Evolutionary conservation across 2,888 invertebrate genomes (phyloP).

Genomic region (Cephus runcator): DNA sequence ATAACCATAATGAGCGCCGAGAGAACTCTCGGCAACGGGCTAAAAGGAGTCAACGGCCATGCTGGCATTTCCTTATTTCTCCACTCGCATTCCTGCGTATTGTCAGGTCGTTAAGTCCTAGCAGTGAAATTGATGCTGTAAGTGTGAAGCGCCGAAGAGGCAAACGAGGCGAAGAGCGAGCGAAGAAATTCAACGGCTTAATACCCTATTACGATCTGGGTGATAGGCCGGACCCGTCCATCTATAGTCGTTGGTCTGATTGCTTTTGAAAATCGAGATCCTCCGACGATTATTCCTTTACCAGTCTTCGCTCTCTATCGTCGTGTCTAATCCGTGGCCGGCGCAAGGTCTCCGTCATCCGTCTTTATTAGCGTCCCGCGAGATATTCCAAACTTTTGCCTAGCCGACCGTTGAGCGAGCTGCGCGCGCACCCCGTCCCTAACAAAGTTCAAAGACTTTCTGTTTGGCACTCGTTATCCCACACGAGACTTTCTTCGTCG

Average conservation of each 20-base stretch:
- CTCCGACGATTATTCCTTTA: neutral
- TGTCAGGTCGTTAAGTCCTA: slow-evolving; percentile 34
- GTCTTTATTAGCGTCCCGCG: neutral
- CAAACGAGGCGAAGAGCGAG: neutral
- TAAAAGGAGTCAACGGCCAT: slow-evolving; percentile 35
- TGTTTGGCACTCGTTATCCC: neutral
- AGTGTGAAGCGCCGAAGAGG: neutral
- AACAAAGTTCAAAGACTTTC: neutral
- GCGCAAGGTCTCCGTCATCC: neutral
- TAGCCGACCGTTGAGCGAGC: neutral
- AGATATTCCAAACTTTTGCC: neutral
- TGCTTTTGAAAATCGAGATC: neutral
- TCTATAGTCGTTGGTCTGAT: neutral
- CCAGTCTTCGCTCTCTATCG: neutral
- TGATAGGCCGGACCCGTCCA: neutral
- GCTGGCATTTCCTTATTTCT: slow-evolving; percentile 38
- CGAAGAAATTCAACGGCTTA: neutral
- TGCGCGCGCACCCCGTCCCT: neutral
- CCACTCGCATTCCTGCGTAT: slow-evolving; percentile 36
- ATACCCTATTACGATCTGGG: neutral
- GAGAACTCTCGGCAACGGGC: neutral
- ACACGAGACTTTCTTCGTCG: neutral
- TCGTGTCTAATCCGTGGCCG: neutral
- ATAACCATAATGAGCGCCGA: neutral
- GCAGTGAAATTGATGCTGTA: neutral